Evolutionary conservation across 2,888 invertebrate species (phyloP).

Genomic region (Noctuana brunneofusca): DNA sequence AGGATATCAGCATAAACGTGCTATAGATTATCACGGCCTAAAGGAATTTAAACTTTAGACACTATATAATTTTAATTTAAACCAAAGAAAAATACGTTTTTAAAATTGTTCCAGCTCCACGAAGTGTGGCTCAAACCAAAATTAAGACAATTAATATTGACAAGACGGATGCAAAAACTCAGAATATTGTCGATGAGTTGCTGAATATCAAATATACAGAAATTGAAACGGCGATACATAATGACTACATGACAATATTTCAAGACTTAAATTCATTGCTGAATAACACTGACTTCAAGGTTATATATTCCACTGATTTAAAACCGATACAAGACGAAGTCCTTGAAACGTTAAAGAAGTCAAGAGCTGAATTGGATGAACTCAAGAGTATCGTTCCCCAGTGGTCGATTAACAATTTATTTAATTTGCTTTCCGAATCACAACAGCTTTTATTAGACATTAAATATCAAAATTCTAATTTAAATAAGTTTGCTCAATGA

Average conservation of each 20-base stretch:
- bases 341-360: constrained; percentile 35
- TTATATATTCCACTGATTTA: constrained; percentile 38
- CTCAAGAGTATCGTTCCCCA: constrained; percentile 38
- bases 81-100: too few species aligned
- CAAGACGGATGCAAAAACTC: constrained; percentile 1
- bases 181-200: constrained; percentile 41
- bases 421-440: constrained; percentile 35
- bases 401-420: constrained; percentile 35
- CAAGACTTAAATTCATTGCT: constrained; percentile 41
- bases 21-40: too few species aligned
- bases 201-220: constrained; percentile 41
- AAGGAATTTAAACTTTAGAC: too few species aligned
- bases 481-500: background rate
- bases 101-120: constrained; percentile 10
- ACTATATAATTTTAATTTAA: too few species aligned
- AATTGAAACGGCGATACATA: constrained; percentile 28
- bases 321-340: constrained; percentile 43
- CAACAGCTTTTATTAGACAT: constrained; percentile 37
- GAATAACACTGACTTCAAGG: constrained; percentile 37
- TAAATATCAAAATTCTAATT: background rate
- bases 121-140: background rate
- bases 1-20: too few species aligned
- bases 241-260: constrained; percentile 39
- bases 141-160: background rate
- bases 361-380: constrained; percentile 39